Percentiles rank a stretch among this genome's conserved stretches.
Conservation (phyloP, 2,888 invertebrate species). For the Mythimna loreyi region DNA sequence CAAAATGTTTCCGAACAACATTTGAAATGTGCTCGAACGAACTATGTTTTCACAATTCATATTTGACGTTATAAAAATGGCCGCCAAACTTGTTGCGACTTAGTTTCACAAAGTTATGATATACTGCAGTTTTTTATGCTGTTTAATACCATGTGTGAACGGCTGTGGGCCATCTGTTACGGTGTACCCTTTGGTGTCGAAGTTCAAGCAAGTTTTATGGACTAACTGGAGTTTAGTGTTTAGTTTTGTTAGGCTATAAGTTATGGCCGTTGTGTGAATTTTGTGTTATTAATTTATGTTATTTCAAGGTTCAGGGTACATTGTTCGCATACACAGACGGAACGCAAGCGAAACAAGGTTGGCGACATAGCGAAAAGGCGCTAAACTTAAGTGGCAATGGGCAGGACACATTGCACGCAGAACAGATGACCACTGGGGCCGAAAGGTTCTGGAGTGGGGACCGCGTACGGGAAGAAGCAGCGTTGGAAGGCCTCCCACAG, state of each 20-base stretch:
- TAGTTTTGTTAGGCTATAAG: slow-evolving; percentile 52
- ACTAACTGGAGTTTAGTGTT: slow-evolving; percentile 57
- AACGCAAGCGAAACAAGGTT: too few species aligned
- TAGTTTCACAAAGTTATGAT: slow-evolving; percentile 65
- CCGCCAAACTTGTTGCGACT: slow-evolving; percentile 54
- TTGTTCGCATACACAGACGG: too few species aligned
- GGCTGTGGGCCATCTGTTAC: slow-evolving; percentile 59
- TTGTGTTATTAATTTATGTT: slow-evolving; percentile 17
- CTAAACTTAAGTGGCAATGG: too few species aligned
- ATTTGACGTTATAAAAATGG: slow-evolving; percentile 53
- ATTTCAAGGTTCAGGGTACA: background rate
- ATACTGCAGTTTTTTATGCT: slow-evolving; percentile 66
- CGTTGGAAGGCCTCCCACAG: too few species aligned
- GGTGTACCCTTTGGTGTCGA: slow-evolving; percentile 47
- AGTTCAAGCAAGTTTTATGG: slow-evolving; percentile 47
- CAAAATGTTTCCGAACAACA: background rate
- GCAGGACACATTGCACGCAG: too few species aligned
- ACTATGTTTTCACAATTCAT: slow-evolving; percentile 44
- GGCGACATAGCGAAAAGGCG: too few species aligned
- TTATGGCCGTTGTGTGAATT: slow-evolving; percentile 34
- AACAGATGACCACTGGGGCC: too few species aligned
- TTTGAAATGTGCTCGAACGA: slow-evolving; percentile 13
- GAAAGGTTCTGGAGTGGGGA: too few species aligned
- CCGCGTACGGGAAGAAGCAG: too few species aligned
- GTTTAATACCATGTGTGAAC: slow-evolving; percentile 47